These are phyloP conservation scores for Stramonita haemastoma DNA, from an alignment of 2,888 invertebrate species.

Conservation along the genomic window DNA sequence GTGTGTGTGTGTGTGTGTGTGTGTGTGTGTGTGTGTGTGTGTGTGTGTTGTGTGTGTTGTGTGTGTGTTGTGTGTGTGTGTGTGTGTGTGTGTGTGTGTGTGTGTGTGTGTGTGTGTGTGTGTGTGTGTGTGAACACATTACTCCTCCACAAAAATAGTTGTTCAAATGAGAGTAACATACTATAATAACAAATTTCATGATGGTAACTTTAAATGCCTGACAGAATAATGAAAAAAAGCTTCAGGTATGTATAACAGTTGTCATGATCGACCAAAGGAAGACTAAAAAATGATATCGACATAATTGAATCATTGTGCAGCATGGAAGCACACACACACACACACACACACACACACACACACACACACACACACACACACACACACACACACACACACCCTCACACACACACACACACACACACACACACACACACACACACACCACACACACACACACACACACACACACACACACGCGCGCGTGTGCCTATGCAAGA, in stretches of 20 bases:
- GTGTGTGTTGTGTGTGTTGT: neutral
- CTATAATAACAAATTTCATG: neutral
- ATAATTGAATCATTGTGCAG: neutral
- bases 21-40: neutral
- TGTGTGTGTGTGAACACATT: neutral
- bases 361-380: too few species aligned
- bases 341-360: neutral
- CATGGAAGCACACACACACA: neutral
- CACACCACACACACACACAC: neutral
- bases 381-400: too few species aligned
- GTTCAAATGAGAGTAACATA: neutral
- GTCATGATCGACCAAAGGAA: neutral
- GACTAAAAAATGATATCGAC: too few species aligned
- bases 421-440: neutral
- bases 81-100: constrained; percentile 8
- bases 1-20: neutral
- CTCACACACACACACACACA: too few species aligned
- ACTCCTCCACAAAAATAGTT: neutral
- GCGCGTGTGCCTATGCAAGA: too few species aligned
- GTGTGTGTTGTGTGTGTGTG: neutral
- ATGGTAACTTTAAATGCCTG: too few species aligned
- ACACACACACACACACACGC: neutral
- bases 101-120: constrained; percentile 3
- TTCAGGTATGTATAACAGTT: neutral
- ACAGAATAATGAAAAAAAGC: neutral